Conservation (phyloP, 2,888 invertebrate species). For the Drosophila fungiperda region DNA sequence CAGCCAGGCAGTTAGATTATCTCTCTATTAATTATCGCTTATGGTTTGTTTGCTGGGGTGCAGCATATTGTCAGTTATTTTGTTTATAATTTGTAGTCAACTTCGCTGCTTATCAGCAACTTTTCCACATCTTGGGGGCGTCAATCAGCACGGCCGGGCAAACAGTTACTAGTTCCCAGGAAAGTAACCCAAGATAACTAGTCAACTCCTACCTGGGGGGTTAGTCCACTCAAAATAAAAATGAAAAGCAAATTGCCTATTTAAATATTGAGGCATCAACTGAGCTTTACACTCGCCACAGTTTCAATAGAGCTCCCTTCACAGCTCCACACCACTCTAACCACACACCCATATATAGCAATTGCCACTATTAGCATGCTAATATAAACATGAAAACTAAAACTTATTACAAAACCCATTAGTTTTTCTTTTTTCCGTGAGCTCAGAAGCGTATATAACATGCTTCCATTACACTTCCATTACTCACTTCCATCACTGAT, state of each 20-base stretch:
- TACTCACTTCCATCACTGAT: not conserved
- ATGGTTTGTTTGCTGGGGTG: constrained; percentile 70
- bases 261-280: constrained; percentile 57
- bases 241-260: constrained; percentile 57
- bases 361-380: constrained; percentile 72
- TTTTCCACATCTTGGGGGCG: constrained; percentile 46
- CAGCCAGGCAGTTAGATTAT: constrained; percentile 65
- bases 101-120: constrained; percentile 49
- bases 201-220: constrained; percentile 22
- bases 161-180: constrained; percentile 44
- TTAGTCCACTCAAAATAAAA: constrained; percentile 28
- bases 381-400: constrained; percentile 79
- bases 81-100: constrained; percentile 48
- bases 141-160: constrained; percentile 48
- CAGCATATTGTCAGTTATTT: constrained; percentile 43
- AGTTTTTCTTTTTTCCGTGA: constrained; percentile 44
- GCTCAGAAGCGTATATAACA: constrained; percentile 22
- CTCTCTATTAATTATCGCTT: constrained; percentile 79
- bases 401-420: constrained; percentile 78
- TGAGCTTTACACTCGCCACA: constrained; percentile 15
- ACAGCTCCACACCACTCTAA: not conserved
- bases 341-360: constrained; percentile 30
- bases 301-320: constrained; percentile 8
- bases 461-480: constrained; percentile 9
- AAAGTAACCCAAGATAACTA: constrained; percentile 49